Evolutionary conservation across 1,140 invertebrate species (phyloP).

Genomic region (Phortica variegata): DNA sequence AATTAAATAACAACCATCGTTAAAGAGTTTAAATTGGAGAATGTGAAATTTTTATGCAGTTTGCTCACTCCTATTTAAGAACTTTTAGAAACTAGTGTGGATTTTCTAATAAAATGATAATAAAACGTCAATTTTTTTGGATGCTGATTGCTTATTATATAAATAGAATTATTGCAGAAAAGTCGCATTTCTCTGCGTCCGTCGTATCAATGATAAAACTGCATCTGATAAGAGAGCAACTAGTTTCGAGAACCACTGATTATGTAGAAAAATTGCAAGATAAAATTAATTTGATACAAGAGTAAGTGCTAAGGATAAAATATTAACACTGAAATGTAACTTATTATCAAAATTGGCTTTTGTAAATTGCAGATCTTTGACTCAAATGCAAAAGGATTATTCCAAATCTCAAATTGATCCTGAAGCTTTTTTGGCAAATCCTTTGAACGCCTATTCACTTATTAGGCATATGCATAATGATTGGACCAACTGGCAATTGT

Average conservation of each 20-base stretch:
- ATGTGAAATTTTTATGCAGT: too few species aligned
- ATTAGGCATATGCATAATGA: conserved; percentile 38
- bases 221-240: too few species aligned
- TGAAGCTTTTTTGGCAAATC: conserved; percentile 44
- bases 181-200: too few species aligned
- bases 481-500: conserved; percentile 30
- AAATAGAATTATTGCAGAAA: too few species aligned
- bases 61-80: too few species aligned
- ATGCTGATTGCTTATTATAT: too few species aligned
- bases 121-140: too few species aligned
- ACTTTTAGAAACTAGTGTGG: too few species aligned
- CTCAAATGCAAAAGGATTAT: conserved; percentile 65
- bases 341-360: background rate
- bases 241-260: background rate
- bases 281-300: conserved; percentile 19
- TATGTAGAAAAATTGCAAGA: conserved; percentile 23
- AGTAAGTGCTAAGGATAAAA: conserved; percentile 9
- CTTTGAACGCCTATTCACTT: conserved; percentile 29
- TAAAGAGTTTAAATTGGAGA: too few species aligned
- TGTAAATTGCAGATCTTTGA: background rate
- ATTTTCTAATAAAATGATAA: too few species aligned
- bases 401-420: conserved; percentile 71
- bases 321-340: background rate
- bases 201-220: too few species aligned
- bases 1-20: too few species aligned